A percentile compares a stretch with the other conserved stretches of the same genome.
These are phyloP conservation scores for Anabas testudineus DNA, from an alignment of 2,797 vertebrate genomes.

Conservation along the genomic window DNA sequence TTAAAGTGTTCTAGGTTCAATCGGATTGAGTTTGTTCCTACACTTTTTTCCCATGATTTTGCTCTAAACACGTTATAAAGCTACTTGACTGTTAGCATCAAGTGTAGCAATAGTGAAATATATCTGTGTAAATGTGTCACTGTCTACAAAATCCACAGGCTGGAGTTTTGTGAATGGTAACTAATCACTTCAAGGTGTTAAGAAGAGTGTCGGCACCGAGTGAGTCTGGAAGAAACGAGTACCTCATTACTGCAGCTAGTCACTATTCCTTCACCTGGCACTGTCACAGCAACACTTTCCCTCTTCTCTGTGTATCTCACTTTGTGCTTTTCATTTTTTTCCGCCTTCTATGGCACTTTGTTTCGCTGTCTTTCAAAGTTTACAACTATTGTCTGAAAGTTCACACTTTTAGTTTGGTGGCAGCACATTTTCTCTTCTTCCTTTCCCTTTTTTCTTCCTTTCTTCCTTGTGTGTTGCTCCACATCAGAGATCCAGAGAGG, in stretches of 20 bases:
- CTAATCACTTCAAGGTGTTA: conserved; percentile 67
- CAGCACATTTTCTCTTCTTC: conserved; percentile 49
- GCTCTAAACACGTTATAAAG: too few relatives aligned
- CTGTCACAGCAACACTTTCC: conserved; percentile 65
- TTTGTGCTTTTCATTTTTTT: conserved; percentile 50
- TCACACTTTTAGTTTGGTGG: conserved; percentile 76
- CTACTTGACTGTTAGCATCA: background rate
- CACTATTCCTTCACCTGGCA: conserved; percentile 61
- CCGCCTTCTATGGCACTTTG: conserved; percentile 33
- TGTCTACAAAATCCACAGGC: conserved; percentile 47
- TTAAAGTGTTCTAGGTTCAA: too few relatives aligned
- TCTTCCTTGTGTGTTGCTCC: conserved; percentile 68
- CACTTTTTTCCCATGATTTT: too few relatives aligned
- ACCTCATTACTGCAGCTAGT: conserved; percentile 70
- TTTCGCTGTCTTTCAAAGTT: conserved; percentile 68
- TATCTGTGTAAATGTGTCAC: conserved; percentile 11
- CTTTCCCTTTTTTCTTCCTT: conserved; percentile 49
- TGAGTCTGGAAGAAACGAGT: conserved; percentile 53
- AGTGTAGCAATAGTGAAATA: conserved; percentile 12
- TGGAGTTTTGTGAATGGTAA: conserved; percentile 62
- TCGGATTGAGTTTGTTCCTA: too few relatives aligned
- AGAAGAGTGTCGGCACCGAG: conserved; percentile 52
- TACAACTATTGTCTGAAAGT: conserved; percentile 74
- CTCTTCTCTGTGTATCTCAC: conserved; percentile 33
- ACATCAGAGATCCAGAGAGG: conserved; percentile 82